Conservation (phyloP, 2,888 invertebrate genomes). For the Ephialtes manifestator region DNA sequence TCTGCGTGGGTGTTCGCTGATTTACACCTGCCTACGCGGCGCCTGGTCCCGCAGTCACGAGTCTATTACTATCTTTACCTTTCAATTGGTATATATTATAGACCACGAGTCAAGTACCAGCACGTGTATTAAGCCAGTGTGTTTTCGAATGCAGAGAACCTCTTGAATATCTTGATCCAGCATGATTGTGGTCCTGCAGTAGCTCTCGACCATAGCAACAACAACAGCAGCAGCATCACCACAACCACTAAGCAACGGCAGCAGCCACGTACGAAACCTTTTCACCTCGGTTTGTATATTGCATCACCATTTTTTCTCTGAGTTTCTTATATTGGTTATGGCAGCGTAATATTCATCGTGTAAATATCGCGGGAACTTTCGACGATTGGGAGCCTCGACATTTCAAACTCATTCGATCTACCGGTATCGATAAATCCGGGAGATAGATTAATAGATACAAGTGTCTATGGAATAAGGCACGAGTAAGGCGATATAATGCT, state of each 20-base stretch:
- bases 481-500: not conserved
- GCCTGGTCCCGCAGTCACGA: constrained; percentile 6
- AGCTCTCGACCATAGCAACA: constrained; percentile 6
- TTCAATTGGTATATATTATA: constrained; percentile 29
- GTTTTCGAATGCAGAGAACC: constrained; percentile 37
- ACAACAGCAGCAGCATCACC: not conserved
- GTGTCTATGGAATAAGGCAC: not conserved
- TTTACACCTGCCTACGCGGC: constrained; percentile 71
- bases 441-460: constrained; percentile 40
- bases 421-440: constrained; percentile 51
- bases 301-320: constrained; percentile 65
- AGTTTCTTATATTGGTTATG: constrained; percentile 41
- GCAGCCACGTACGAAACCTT: constrained; percentile 62
- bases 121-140: constrained; percentile 10
- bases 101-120: constrained; percentile 40
- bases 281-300: constrained; percentile 53
- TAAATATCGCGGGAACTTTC: constrained; percentile 61
- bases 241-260: not conserved
- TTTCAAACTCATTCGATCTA: constrained; percentile 46
- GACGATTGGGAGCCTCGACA: constrained; percentile 57
- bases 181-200: constrained; percentile 59
- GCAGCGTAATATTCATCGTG: not conserved
- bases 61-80: constrained; percentile 17
- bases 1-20: constrained; percentile 69
- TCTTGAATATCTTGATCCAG: constrained; percentile 59